phyloP scores from a whole-genome alignment of 2,113 vertebrate species.

The Notarius lentiginosus region DNA sequence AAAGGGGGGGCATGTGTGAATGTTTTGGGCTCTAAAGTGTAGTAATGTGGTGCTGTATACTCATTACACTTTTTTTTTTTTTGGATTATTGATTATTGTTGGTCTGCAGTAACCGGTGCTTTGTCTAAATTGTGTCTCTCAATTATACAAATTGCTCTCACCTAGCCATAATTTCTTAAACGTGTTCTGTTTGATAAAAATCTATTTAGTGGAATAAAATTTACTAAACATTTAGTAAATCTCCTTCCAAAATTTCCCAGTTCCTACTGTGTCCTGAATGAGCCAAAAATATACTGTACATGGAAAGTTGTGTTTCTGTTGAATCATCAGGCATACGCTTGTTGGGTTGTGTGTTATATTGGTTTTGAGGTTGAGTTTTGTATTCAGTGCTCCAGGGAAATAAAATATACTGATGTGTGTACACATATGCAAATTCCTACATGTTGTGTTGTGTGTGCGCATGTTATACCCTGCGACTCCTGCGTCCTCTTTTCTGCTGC shows the following conservation, averaged over 20 bases:
- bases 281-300: background rate
- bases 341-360: background rate
- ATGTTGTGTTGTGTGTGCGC: slow-evolving; percentile 16
- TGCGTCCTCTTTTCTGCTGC: slow-evolving; percentile 84
- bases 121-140: no score
- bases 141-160: background rate
- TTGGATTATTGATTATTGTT: background rate
- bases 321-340: background rate
- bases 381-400: background rate
- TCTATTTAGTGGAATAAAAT: background rate
- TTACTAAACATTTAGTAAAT: no score
- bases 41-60: background rate
- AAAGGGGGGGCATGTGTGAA: background rate
- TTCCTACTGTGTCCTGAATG: background rate
- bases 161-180: background rate
- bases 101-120: no score
- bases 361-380: background rate
- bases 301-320: background rate
- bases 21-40: background rate
- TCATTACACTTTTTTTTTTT: background rate
- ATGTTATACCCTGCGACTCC: slow-evolving; percentile 82
- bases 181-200: background rate
- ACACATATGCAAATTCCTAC: slow-evolving; percentile 44
- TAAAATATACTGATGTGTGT: background rate
- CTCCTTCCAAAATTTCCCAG: background rate